Evolutionary conservation across 2,113 vertebrate genomes (phyloP), one percentile per base, ranked within the genome.

Genomic region (Ardeotis arabs): DNA sequence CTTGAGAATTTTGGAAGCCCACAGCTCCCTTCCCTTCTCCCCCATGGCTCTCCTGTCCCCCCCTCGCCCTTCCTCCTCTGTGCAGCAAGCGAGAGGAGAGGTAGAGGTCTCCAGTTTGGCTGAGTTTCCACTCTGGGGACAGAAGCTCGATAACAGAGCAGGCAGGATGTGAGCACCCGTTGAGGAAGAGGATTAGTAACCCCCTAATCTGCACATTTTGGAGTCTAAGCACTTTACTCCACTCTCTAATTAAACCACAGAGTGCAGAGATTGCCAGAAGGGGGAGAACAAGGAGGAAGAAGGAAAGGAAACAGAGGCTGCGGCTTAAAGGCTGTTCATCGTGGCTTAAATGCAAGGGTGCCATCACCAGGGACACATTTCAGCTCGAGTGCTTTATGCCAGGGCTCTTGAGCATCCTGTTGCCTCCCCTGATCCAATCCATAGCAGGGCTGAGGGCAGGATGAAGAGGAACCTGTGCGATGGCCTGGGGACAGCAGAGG

Each of bases 171-270:
- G 21, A 95, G 93, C 50, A 83, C 68, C n/a, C 62, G 7, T 74
- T 89, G 73, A 90, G 77, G 87, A 78, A 81, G 22, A 70, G 83
- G 95, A 94, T 96, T 96, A 97, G 84, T 64, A 92, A 85, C 73
- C 69, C 60, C 68, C 81, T 92, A 87, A 95, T 91, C 88, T 82
- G 90, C 59, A 84, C 91, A 66, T 85, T 95, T 91, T 84, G 37
- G 77, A 96, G 78, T 69, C 79, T 45, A 73, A 90, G 89, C 49
- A 82, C 45, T 96, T 95, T 80, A 66, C 50, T 76, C 12, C 6
- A 4, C 74, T 94, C 88, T 89, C 73, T 96, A 95, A 96, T 96
- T 93, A 94, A 96, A 90, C 78, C 63, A 63, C 18, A 70, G 74
- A 90, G 62, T 4, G 14, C 58, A 79, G 58, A 77, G 89, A 79